These are phyloP conservation scores for Sitodiplosis mosellana DNA, from an alignment of 1,140 invertebrate genomes.

Conservation along the genomic window DNA sequence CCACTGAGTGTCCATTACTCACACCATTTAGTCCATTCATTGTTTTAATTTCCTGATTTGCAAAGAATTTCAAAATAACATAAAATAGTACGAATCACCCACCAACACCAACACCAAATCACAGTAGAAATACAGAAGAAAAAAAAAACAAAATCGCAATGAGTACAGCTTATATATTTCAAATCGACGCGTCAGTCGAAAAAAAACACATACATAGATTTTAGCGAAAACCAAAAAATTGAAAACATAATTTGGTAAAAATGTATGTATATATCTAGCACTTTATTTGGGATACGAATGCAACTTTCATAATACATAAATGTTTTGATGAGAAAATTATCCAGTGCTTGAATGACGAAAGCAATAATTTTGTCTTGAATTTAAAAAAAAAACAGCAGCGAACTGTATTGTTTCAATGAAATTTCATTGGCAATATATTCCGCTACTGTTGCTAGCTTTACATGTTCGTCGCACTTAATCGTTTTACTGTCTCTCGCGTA, in stretches of 20 bases:
- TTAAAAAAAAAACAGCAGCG: too few relatives aligned
- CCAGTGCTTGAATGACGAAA: too few relatives aligned
- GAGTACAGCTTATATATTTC: too few relatives aligned
- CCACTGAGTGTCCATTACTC: slow-evolving; percentile 18
- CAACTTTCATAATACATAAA: too few relatives aligned
- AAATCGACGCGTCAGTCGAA: not conserved
- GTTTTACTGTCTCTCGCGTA: too few relatives aligned
- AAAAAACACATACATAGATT: not conserved
- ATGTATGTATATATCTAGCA: not conserved
- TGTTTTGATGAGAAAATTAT: too few relatives aligned
- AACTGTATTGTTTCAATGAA: too few relatives aligned
- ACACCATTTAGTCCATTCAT: slow-evolving; percentile 3
- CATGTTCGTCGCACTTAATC: too few relatives aligned
- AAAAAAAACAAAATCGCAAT: not conserved
- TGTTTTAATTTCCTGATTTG: slow-evolving; percentile 2
- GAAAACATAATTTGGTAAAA: not conserved
- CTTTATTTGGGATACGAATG: too few relatives aligned
- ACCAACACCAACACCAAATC: not conserved
- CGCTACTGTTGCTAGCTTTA: too few relatives aligned
- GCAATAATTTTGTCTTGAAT: too few relatives aligned
- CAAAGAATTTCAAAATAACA: not conserved
- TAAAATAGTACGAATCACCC: not conserved
- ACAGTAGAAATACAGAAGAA: not conserved
- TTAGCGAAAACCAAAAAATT: not conserved
- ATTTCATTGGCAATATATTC: too few relatives aligned